A percentile compares a stretch with the other conserved stretches of the same genome.
Evolutionary conservation across 2,113 vertebrate species (phyloP).

Genomic region (Eupsittula cactorum): DNA sequence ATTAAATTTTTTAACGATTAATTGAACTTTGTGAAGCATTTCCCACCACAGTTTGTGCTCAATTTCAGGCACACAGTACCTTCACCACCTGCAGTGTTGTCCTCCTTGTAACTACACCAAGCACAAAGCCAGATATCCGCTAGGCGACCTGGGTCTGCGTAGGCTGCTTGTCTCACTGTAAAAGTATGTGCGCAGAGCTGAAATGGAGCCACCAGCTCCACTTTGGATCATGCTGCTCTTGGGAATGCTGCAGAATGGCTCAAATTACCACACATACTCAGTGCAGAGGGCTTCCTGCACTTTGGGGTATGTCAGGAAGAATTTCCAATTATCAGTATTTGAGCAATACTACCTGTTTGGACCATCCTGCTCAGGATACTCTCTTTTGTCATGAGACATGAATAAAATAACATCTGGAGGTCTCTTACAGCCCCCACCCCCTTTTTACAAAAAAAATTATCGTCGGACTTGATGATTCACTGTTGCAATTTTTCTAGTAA

Average conservation of each 20-base stretch:
- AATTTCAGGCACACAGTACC: neutral
- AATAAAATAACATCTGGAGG: slow-evolving; percentile 20
- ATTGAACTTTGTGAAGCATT: neutral
- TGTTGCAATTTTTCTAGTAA: slow-evolving; percentile 10
- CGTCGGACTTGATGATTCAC: neutral
- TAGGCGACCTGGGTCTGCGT: fast-evolving
- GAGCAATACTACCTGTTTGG: neutral
- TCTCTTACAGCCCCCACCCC: neutral
- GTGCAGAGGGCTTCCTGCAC: neutral
- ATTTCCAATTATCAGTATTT: neutral
- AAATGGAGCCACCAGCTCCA: neutral
- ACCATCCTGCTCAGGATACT: neutral
- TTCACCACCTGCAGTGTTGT: neutral
- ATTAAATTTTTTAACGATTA: neutral
- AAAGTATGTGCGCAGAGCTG: neutral
- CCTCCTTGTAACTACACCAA: neutral
- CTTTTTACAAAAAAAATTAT: neutral
- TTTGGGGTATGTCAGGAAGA: neutral
- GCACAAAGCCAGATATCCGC: neutral
- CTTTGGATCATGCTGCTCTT: neutral
- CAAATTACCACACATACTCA: neutral
- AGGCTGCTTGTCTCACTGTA: neutral
- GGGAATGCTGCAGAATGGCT: neutral
- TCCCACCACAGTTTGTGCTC: neutral
- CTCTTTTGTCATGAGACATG: neutral